phyloP scores from a whole-genome alignment of 1,140 invertebrate genomes.

The Nasonia longicornis region DNA sequence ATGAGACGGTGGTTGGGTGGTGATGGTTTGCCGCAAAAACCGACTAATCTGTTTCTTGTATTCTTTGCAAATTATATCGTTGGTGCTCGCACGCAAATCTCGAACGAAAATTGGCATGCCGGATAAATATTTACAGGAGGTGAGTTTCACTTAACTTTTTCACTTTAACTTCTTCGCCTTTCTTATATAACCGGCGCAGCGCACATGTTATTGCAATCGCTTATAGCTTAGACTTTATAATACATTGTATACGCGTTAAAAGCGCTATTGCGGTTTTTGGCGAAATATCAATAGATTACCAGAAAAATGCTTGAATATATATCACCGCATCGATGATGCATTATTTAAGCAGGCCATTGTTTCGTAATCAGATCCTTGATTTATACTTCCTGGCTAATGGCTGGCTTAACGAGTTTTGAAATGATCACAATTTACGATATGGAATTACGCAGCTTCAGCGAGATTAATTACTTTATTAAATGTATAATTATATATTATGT shows the following conservation, averaged over 20 bases:
- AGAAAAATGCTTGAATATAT: not conserved
- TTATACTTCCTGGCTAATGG: not conserved
- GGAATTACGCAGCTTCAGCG: not conserved
- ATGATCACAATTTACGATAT: not conserved
- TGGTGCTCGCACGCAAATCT: slow-evolving; percentile 67
- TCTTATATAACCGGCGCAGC: not conserved
- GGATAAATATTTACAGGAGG: slow-evolving; percentile 59
- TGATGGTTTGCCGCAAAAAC: slow-evolving; percentile 61
- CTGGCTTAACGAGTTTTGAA: not conserved
- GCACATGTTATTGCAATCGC: slow-evolving; percentile 14
- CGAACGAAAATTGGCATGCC: slow-evolving; percentile 67
- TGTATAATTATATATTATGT: not conserved
- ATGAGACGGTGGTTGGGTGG: slow-evolving; percentile 53
- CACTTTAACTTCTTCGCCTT: slow-evolving; percentile 15
- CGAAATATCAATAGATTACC: too few species aligned
- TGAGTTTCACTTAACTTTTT: slow-evolving; percentile 53
- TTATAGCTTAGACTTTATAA: slow-evolving; percentile 2
- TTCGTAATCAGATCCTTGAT: not conserved
- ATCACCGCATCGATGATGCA: not conserved
- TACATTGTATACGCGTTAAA: not conserved
- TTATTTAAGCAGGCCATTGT: not conserved
- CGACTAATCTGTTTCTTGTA: slow-evolving; percentile 68
- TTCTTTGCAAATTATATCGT: slow-evolving; percentile 68
- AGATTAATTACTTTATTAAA: slow-evolving; percentile 5
- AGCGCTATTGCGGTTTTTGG: too few species aligned